Evolutionary conservation across 2,797 vertebrate genomes (phyloP), one percentile per base, ranked within the genome.

Genomic region (Scyliorhinus canicula): DNA sequence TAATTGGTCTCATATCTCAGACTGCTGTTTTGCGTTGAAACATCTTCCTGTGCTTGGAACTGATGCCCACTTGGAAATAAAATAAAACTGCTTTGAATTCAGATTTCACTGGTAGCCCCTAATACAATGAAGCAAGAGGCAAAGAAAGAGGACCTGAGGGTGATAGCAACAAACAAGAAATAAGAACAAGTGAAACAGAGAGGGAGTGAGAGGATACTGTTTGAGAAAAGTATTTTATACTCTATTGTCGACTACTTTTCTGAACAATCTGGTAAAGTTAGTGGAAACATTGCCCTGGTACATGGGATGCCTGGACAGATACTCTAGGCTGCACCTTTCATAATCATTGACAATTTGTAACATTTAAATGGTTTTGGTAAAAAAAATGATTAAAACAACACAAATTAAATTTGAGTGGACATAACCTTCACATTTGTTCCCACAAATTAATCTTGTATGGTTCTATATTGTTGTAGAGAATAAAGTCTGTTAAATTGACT

Each of bases 31-130:
- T 94, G 93, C 8, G 67, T 35, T 31, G 93, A 94, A 94, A 94
- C 67, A 94, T 35, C 44, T 74, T 93, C 93, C 93, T 52, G 93
- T 93, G 93, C 63, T 93, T 44, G 52, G 93, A 93, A 93, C 65
- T 50, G 65, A 67, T 93, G 93, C 65, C 67, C 44, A 69, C 93
- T 94, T 93, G 67, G 65, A 71, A 57, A 47, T 9, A 93, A 93
- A 71, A 31, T 93, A 52, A 71, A 50, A 31, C 88, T 91, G 88
- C 60, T 63, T 91, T 91, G 88, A 65, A 63, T 65, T 63, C 31
- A 12, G 24, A 65, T 40, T 65, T 91, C 88, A 44, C 88, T 11
- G 55, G 50, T 57, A 14, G 28, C 4, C 31, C 57, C 88, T 24
- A 91, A 91, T 65, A 44, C 57, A n/a, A 91, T 65, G n/a, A 91